Base-by-base conservation (phyloP, 2,113 vertebrate species). In the Tyrannus savana region DNA sequence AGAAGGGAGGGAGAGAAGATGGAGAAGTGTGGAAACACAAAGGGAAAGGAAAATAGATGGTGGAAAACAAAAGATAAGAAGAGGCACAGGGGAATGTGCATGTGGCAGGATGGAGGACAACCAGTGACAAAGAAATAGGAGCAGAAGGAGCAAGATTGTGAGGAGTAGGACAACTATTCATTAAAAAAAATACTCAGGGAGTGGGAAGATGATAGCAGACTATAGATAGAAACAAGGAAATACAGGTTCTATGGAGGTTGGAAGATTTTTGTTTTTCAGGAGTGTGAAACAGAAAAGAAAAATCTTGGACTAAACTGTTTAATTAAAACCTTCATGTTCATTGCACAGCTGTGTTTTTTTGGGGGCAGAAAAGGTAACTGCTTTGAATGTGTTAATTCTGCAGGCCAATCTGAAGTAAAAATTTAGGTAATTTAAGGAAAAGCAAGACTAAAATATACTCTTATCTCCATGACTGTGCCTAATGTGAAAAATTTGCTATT, bases 401-500 rank as follows among this genome's bases (percentile, higher is more conserved):
- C 67, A 89, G 68, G 58, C 71, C 69, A 68, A 19, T 93, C 63
- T 92, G 68, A 95, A 84, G 93, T 77, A 35, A 86, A 97, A 88
- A 79, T 30, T 39, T 10, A 71, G 50, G 79, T 93, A 96, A 93
- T 93, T 92, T 85, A 72, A 91, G 75, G 41, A 94, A 80, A 94
- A 91, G 59, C 42, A 16, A 95, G 88, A 92, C 82, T 95, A 86
- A 95, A 96, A 94, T 88, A 47, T 22, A 12, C 78, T 82, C 14
- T 87, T 76, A 90, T 94, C 67, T 88, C 93, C 79, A 46, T 94
- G 90, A 88, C 88, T 93, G 90, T 96, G 79, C 87, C 93, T 95
- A 96, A 96, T 86, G 92, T 92, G 95, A 93, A 94, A 93, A 93
- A 92, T 71, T 86, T 62, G 59, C 88, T 92, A 30, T 93, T 95